Evolutionary conservation across 2,797 vertebrate species (phyloP), one percentile per base, ranked within the genome.

Genomic region (Etheostoma nigrum): DNA sequence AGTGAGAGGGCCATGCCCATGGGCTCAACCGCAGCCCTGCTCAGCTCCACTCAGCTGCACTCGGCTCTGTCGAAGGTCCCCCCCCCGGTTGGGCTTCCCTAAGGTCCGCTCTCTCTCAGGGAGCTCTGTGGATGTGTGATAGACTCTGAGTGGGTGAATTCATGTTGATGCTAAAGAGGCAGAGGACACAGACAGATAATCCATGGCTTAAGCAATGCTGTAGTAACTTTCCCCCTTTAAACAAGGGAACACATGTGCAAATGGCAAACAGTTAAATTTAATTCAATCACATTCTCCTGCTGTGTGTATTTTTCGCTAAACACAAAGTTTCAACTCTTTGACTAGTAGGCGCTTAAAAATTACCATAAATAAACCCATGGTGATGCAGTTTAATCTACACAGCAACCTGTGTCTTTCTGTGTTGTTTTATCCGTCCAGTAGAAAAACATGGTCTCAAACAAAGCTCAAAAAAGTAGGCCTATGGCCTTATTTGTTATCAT

Each of bases 71-170:
- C 6, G 83, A 86, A 15, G 76, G 77, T 52, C 80, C 73, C 86
- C 88, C 86, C 79, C 77, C 71, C 27, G 70, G 89, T 62, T 30
- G 81, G 87, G 82, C 88, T 88, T 93, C 93, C 93, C 91, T 84
- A 86, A 90, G 90, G 91, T 93, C 93, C 77, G 76, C 83, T 81
- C 90, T 87, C 92, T 93, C 93, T 89, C 79, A 81, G 91, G 93
- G 92, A 91, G 90, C 90, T 92, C 92, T 94, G 94, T 79, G 92
- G 82, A 88, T 90, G 89, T 91, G 91, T 89, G 94, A 94, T 94
- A 94, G 93, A 93, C 91, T 90, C 79, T 89, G 91, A 92, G 94
- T 93, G 94, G 93, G 92, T 92, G 92, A 92, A 89, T 91, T 91
- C 74, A 65, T 92, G 91, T 92, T 82, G 90, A 91, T 88, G 88